Base-by-base conservation (phyloP, 2,113 vertebrate species). In the Cricetomys ansorgei region DNA sequence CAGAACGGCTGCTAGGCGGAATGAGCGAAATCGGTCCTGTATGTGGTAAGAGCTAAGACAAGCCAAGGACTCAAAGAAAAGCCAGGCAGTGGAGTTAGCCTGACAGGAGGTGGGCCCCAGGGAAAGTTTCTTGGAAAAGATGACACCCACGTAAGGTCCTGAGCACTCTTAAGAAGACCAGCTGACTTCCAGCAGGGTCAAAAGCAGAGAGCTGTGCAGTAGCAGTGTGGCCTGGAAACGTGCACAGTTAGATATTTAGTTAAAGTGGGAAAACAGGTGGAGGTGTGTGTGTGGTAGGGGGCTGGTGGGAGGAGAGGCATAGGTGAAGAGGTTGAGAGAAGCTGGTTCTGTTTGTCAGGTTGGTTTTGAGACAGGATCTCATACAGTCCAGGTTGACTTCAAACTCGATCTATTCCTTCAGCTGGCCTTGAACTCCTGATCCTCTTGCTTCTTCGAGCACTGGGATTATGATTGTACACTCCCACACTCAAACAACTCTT, bases 251-350 rank as follows among this genome's bases (percentile, higher is more conserved):
- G 59, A 40, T 27, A 6, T 1, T 65, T 65, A 23, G 31, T 37
- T 69, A 53, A 53, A 9, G 6, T 7, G 48, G 64, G 0, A 13
- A 67, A 34, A 21, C 17, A 4, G 50, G 34, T 11, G 21, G 21
- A n/a, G 59, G 8, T 76, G 45, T 4, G 0, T 27, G 43, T 13
- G 45, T 13, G 5, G 7, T 25, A n/a, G n/a, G n/a, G n/a, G 12
- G 21, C 12, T 37, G 19, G 37, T 37, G 11, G 67, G 43, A 37
- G 23, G 17, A 53, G 67, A 88, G 37, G 50, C n/a, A n/a, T 5
- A 6, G 37, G 11, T 21, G 10, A 76, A 84, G 27, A 45, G 3
- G 43, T 17, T 40, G 25, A 15, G 73, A 43, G 73, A n/a, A 31
- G 13, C 0, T 3, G 45, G 31, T 7, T 77, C 17, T 77, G 75